Base-by-base conservation (phyloP, 1,140 invertebrate species). In the Samia ricini region DNA sequence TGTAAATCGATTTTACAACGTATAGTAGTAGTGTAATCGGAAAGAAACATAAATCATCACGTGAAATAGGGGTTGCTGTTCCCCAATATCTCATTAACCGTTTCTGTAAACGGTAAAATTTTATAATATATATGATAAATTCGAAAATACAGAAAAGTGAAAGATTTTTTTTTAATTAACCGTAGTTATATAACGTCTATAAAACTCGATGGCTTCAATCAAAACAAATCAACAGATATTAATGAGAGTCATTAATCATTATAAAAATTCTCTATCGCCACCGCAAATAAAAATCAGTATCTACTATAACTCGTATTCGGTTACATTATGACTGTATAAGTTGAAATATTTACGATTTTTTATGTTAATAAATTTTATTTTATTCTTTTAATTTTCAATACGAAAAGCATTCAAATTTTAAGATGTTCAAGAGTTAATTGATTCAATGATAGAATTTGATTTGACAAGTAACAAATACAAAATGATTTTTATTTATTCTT, bases 1-100 rank as follows among this genome's bases (percentile, higher is more conserved):
- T 82, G 74, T 81, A 84, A 84, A 84, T 83, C 76, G 78, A 66
- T 79, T 83, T 76, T 77, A 83, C 76, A 78, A 71, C 72, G 66
- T 70, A n/a, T n/a, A n/a, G n/a, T n/a, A n/a, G 71, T 72, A 83
- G 71, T n/a, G 68, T 80, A 70, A 83, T 82, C 74, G 71, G 71
- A 68, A 79, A 69, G 49, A 62, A 61, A 67, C 69, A 69, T 86
- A 86, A 86, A 84, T 86, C 79, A 84, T 71, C n/a, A 75, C 68
- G 54, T 60, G 66, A 66, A 78, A 81, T 78, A 64, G 68, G 74
- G 74, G 72, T 72, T 72, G 71, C 64, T 69, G 64, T 52, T 52
- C 64, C 66, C 20, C 56, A 22, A 33, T 56, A 26, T 67, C 65
- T 60, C 65, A 68, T 69, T 68, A 73, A 61, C 22, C 56, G 57